phyloP scores from a whole-genome alignment of 2,888 invertebrate genomes.

The Apoderus coryli region DNA sequence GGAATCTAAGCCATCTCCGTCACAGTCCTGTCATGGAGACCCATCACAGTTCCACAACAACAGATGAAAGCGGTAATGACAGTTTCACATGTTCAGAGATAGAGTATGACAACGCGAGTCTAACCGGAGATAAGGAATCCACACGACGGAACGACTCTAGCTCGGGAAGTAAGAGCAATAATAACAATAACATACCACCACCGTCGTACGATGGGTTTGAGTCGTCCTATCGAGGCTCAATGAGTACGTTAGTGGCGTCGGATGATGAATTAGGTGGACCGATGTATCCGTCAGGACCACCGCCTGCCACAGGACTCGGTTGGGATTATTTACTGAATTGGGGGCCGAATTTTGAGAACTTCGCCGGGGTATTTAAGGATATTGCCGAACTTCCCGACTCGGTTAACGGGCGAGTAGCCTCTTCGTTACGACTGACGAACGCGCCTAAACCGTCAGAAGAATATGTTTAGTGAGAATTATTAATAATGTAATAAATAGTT shows the following conservation, averaged over 20 bases:
- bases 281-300: constrained; percentile 64
- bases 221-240: constrained; percentile 85
- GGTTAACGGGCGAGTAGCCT: constrained; percentile 55
- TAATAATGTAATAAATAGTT: no score
- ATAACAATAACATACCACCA: constrained; percentile 24
- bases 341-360: constrained; percentile 91
- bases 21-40: constrained; percentile 45
- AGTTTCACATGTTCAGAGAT: constrained; percentile 97
- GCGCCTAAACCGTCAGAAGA: constrained; percentile 81
- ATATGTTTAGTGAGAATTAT: constrained; percentile 62
- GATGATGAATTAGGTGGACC: constrained; percentile 78
- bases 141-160: constrained; percentile 27
- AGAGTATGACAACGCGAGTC: constrained; percentile 85
- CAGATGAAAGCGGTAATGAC: constrained; percentile 90
- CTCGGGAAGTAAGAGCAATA: constrained; percentile 41
- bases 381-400: constrained; percentile 87
- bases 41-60: constrained; percentile 63
- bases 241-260: constrained; percentile 85
- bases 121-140: constrained; percentile 56
- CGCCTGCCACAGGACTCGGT: constrained; percentile 63
- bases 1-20: constrained; percentile 50
- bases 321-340: constrained; percentile 93
- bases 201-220: constrained; percentile 84
- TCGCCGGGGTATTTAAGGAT: constrained; percentile 92
- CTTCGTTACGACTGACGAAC: constrained; percentile 61